These are phyloP conservation scores for Lamproptera curius DNA, from an alignment of 2,888 invertebrate genomes.

Conservation along the genomic window DNA sequence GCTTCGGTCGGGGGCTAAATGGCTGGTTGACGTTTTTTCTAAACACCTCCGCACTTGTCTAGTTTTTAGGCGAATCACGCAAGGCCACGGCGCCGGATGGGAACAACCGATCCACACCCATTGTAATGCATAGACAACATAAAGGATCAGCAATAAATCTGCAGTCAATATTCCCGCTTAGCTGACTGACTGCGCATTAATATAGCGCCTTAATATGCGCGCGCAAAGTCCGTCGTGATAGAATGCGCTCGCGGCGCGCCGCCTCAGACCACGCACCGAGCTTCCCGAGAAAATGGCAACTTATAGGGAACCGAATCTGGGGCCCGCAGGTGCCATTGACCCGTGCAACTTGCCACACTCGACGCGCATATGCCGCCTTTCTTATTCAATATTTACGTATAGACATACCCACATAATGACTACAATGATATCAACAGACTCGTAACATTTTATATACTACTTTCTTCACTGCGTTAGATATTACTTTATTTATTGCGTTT, in stretches of 20 bases:
- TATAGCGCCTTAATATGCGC: constrained; percentile 68
- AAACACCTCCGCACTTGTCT: constrained; percentile 48
- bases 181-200: constrained; percentile 59
- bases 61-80: constrained; percentile 45
- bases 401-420: not conserved
- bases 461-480: too few species aligned
- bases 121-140: constrained; percentile 41
- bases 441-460: too few species aligned
- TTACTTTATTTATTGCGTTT: too few species aligned
- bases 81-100: constrained; percentile 41
- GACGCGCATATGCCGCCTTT: constrained; percentile 60
- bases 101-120: too few species aligned
- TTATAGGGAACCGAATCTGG: constrained; percentile 74
- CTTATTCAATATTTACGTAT: constrained; percentile 54
- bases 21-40: constrained; percentile 60
- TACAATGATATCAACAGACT: too few species aligned
- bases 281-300: constrained; percentile 75
- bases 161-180: constrained; percentile 36
- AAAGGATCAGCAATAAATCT: constrained; percentile 41
- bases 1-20: constrained; percentile 68
- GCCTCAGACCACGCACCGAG: constrained; percentile 39
- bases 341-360: constrained; percentile 56
- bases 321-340: constrained; percentile 68
- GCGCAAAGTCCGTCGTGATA: constrained; percentile 66
- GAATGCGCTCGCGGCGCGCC: constrained; percentile 53